phyloP scores from a whole-genome alignment of 53 echinoderm and acorn worm genomes.

The Crossaster papposus region DNA sequence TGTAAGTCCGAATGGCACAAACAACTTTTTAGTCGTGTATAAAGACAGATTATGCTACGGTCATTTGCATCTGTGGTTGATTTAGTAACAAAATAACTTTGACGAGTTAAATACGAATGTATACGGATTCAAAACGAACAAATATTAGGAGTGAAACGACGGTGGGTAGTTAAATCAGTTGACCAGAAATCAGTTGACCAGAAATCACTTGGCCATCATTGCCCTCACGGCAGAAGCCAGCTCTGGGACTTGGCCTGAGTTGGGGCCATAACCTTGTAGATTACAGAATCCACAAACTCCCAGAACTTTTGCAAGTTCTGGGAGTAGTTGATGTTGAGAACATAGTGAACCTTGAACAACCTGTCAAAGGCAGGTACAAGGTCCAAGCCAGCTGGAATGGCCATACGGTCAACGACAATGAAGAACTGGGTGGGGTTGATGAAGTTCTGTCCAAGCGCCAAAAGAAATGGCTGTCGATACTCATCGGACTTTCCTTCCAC shows the following conservation, averaged over 20 bases:
- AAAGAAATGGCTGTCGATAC: slow-evolving; percentile 42
- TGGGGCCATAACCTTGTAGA: slow-evolving; percentile 25
- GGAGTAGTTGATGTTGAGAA: slow-evolving; percentile 23
- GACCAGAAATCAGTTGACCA: neutral
- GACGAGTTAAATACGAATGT: too few species aligned
- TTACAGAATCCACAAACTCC: slow-evolving; percentile 35
- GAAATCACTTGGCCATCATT: neutral
- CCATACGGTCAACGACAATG: slow-evolving; percentile 31
- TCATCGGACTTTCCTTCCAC: neutral
- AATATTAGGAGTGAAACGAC: neutral
- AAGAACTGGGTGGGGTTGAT: slow-evolving; percentile 40
- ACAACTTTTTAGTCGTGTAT: too few species aligned
- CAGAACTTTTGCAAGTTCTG: slow-evolving; percentile 28
- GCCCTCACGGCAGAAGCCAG: slow-evolving; percentile 21
- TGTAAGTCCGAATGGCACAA: too few species aligned
- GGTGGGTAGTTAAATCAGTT: neutral
- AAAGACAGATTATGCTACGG: too few species aligned
- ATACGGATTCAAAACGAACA: too few species aligned
- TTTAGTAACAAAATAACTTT: too few species aligned
- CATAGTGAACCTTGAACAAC: slow-evolving; percentile 22
- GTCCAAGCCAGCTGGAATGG: slow-evolving; percentile 44
- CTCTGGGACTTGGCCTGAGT: slow-evolving; percentile 18
- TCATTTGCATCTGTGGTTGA: too few species aligned
- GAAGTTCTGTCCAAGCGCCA: slow-evolving; percentile 25
- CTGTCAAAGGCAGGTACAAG: slow-evolving; percentile 51